phyloP scores from a whole-genome alignment of 1,140 invertebrate genomes.

The Acromyrmex charruanus region DNA sequence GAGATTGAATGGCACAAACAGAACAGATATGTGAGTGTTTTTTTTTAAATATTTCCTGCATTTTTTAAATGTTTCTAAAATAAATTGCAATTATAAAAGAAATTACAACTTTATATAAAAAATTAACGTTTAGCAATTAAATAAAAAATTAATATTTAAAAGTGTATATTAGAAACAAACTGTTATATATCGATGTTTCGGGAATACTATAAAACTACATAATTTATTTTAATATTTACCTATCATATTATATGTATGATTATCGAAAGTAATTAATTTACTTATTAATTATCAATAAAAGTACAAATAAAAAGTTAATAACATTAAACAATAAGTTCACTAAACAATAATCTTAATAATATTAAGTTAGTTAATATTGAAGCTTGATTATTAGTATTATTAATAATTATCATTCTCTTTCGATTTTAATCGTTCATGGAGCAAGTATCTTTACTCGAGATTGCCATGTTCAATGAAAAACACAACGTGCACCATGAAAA shows the following conservation, averaged over 20 bases:
- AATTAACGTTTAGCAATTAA: background rate
- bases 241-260: background rate
- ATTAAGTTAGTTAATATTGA: background rate
- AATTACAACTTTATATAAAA: background rate
- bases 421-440: background rate
- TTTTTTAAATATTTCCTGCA: background rate
- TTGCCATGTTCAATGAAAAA: background rate
- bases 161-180: background rate
- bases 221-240: background rate
- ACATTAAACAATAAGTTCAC: background rate
- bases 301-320: background rate
- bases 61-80: background rate
- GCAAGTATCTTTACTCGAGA: background rate
- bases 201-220: background rate
- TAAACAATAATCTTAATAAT: background rate
- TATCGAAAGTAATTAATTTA: background rate
- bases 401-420: background rate
- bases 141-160: background rate
- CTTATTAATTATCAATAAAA: conserved; percentile 2
- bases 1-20: background rate
- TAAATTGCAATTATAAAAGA: background rate
- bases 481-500: background rate
- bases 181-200: background rate
- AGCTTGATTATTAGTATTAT: no score
- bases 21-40: background rate